A percentile compares a stretch with the other conserved stretches of the same genome.
Conservation (phyloP, 2,797 vertebrate species). For the Loriculus beryllinus region DNA sequence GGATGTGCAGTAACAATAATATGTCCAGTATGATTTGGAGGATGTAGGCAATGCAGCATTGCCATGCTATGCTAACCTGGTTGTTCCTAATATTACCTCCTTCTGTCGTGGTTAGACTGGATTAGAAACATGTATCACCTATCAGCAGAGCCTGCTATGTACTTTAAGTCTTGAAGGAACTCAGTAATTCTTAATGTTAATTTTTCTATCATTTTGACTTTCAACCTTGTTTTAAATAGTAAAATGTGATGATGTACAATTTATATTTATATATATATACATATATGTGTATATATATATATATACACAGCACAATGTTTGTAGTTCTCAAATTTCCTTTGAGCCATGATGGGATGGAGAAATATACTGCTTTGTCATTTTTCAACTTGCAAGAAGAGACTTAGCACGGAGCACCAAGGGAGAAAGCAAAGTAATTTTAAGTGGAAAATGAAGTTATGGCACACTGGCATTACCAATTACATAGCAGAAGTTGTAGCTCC, state of each 20-base stretch:
- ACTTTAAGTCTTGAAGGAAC: background rate
- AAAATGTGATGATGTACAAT: background rate
- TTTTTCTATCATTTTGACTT: background rate
- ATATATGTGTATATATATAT: no score
- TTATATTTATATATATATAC: no score
- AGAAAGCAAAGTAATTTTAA: background rate
- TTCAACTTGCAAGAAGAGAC: background rate
- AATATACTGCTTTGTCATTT: background rate
- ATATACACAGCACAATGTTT: background rate
- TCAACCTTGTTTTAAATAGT: background rate
- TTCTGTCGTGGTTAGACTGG: background rate
- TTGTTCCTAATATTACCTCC: background rate
- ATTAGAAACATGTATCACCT: background rate
- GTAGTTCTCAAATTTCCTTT: background rate
- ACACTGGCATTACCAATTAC: background rate
- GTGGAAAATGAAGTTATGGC: background rate
- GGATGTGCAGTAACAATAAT: background rate
- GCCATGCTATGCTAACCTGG: background rate
- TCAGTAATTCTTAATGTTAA: background rate
- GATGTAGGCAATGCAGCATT: background rate
- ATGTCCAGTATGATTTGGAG: background rate
- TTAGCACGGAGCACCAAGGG: accelerated
- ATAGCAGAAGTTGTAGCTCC: background rate
- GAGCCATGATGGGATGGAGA: background rate
- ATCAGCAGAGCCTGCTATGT: background rate